Percentiles rank a stretch among this genome's conserved stretches.
These are phyloP conservation scores for Ovis canadensis DNA, from an alignment of 2,113 vertebrate genomes.

Conservation along the genomic window DNA sequence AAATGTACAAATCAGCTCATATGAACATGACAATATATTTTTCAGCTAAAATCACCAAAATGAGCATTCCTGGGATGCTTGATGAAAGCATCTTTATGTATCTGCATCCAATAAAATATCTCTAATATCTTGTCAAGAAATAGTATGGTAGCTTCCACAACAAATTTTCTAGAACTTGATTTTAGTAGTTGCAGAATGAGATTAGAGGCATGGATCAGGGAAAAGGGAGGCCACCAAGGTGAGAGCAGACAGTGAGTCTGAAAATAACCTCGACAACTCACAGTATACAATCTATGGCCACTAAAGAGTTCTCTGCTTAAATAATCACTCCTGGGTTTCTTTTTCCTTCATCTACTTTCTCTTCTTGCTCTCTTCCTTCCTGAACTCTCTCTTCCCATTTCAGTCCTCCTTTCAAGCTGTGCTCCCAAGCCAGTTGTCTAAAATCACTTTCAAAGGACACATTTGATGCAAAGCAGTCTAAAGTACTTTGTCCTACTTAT, in stretches of 20 bases:
- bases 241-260: background rate
- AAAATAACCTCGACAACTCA: background rate
- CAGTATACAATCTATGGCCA: background rate
- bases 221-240: background rate
- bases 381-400: background rate
- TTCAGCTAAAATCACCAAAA: background rate
- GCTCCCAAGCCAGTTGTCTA: background rate
- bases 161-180: background rate
- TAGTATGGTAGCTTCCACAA: background rate
- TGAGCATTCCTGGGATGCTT: background rate
- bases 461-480: constrained; percentile 13
- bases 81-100: background rate
- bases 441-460: constrained; percentile 20
- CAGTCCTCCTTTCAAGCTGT: background rate
- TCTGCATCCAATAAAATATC: background rate
- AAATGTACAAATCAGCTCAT: background rate
- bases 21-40: background rate
- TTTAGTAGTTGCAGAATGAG: background rate
- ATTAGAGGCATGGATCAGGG: background rate
- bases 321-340: background rate
- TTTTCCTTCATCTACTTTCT: background rate
- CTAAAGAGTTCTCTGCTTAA: background rate
- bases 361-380: background rate
- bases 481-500: constrained; percentile 9
- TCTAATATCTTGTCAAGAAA: background rate